phyloP scores from a whole-genome alignment of 1,140 invertebrate species.

The Lepidurus arcticus region DNA sequence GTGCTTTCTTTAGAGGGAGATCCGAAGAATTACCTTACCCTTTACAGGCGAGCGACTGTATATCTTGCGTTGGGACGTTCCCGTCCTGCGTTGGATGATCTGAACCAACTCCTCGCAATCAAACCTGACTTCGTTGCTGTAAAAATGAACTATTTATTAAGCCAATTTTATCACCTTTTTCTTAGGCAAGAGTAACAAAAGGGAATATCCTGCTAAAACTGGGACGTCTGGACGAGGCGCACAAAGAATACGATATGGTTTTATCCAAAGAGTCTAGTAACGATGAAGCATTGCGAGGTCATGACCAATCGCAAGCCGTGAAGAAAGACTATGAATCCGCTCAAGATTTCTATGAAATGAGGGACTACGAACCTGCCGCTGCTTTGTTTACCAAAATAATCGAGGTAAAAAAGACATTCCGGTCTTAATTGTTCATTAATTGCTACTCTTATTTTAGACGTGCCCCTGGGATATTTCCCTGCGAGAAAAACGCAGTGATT shows the following conservation, averaged over 20 bases:
- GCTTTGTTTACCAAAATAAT: constrained; percentile 64
- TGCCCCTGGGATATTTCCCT: constrained; percentile 83
- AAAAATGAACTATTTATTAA: constrained; percentile 39
- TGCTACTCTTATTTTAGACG: constrained; percentile 42
- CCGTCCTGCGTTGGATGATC: constrained; percentile 88
- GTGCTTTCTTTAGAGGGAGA: constrained; percentile 73
- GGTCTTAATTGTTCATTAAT: constrained; percentile 7
- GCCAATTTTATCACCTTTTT: constrained; percentile 36
- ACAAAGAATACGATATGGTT: constrained; percentile 73
- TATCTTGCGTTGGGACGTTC: constrained; percentile 94
- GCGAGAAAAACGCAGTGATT: constrained; percentile 77
- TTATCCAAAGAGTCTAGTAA: constrained; percentile 67
- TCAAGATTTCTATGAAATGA: constrained; percentile 57
- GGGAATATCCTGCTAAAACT: constrained; percentile 83
- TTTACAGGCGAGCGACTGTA: constrained; percentile 90
- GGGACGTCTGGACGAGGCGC: constrained; percentile 73
- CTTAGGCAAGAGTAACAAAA: constrained; percentile 73
- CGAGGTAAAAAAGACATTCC: constrained; percentile 52
- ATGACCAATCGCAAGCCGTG: constrained; percentile 58
- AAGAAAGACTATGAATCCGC: constrained; percentile 61
- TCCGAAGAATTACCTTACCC: constrained; percentile 91
- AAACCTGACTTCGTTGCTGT: constrained; percentile 88
- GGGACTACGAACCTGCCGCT: constrained; percentile 65
- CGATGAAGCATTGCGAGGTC: constrained; percentile 61
- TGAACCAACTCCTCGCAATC: constrained; percentile 83